Base-by-base conservation (phyloP, 1,140 invertebrate species). In the Eupeodes corollae region DNA sequence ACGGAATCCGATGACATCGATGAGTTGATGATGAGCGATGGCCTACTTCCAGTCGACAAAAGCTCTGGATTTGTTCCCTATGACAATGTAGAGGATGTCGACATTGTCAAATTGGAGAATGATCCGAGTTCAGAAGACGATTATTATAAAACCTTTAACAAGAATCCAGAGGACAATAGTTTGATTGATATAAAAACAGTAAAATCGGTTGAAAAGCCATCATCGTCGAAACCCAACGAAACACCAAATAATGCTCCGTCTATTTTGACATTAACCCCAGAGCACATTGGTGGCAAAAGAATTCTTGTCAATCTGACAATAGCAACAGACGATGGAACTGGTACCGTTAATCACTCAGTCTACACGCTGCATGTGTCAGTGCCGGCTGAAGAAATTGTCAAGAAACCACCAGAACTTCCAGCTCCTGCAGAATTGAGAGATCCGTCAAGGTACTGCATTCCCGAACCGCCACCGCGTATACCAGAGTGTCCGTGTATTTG, bases 251-350 rank as follows among this genome's bases (percentile, higher is more conserved):
- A 38, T 16, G n/a, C 10, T 6, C 35, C 35, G 11, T 38, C 35
- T n/a, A 10, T 38, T n/a, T 38, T 16, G 35, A 14, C 35, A 38
- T 38, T 16, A 38, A 38, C 3, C 10, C 35, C 35, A 5, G 3
- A n/a, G 35, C 3, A 62, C 34, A 62, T 63, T 51, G 59, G 63
- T 26, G 48, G 54, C 11, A 63, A 56, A 16, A 56, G 63, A 6
- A 67, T 68, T 16, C 42, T 68, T 30, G 53, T 68, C 2, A 68
- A 68, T 50, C 41, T 68, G 38, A 64, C 65, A 6, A 67, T 68
- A 19, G 66, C 58, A 33, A 67, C 66, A 5, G 66, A 63, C 46
- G 59, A 57, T 44, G 65, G 53, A 19, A 57, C 49, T 26, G 63
- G 58, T 44, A 39, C 45, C 6, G 19, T 21, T n/a, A 43, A 47